Evolutionary conservation across 2,797 vertebrate species (phyloP), one percentile per base, ranked within the genome.

Genomic region (Pangasius macronema): DNA sequence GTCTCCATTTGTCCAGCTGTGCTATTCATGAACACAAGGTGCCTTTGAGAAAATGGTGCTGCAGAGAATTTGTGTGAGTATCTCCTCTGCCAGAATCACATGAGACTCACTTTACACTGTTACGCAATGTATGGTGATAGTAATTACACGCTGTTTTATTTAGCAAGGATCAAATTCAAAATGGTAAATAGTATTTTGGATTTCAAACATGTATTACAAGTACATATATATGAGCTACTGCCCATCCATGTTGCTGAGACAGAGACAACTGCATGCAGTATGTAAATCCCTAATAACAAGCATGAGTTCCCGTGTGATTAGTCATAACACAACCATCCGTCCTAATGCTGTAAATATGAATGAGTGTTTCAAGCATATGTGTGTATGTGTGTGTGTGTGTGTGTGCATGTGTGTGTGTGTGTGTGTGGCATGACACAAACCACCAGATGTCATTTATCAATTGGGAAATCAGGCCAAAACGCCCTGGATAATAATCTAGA

Each of bases 371-470:
- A 13, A 80, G 65, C 75, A 80, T 82, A 11, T 82, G 59, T 61
- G 51, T 42, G 0, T 80, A 18, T 36, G 55, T 75, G 24, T 86
- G 49, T n/a, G 59, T 79, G 72, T n/a, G 42, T 68, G 75, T 86
- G 61, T 63, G 11, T 77, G 42, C 65, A 82, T 27, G n/a, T 67
- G 30, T 33, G 33, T 59, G 76, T 84, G 85, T 72, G 39, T 72
- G n/a, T 39, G 39, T 55, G 67, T 80, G 86, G 75, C 39, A 73
- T 76, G 65, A n/a, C 5, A 53, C 30, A 76, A 77, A 49, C 55
- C 14, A 80, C 75, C 72, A 87, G 49, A 84, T 89, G 88, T 85
- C 83, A 89, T 80, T 83, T 85, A 73, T 83, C 72, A 85, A 88
- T 42, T 61, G 49, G 85, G 79, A 85, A 88, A 88, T 88, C 72